Percentiles rank a stretch among this genome's conserved stretches.
phyloP scores from a whole-genome alignment of 2,888 invertebrate genomes.

The Lucinisca nassula region DNA sequence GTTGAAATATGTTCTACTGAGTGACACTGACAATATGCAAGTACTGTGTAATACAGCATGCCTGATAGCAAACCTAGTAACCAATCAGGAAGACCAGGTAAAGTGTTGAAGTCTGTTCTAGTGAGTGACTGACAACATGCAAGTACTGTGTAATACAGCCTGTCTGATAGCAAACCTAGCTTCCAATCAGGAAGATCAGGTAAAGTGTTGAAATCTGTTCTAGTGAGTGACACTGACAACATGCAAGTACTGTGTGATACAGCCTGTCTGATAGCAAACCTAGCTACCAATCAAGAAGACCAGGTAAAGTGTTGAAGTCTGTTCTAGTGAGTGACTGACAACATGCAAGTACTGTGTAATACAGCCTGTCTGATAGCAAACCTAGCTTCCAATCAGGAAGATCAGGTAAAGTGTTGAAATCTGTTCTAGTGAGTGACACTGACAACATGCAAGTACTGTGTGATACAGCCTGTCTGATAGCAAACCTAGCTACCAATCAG shows the following conservation, averaged over 20 bases:
- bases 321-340: no score
- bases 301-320: no score
- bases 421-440: constrained; percentile 26
- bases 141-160: neutral
- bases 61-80: neutral
- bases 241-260: constrained; percentile 81
- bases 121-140: no score
- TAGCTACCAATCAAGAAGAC: constrained; percentile 80
- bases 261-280: constrained; percentile 83
- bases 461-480: constrained; percentile 82
- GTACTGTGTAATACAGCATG: constrained; percentile 63
- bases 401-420: no score
- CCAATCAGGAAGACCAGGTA: neutral
- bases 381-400: no score
- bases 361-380: no score
- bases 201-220: no score
- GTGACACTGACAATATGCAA: constrained; percentile 77
- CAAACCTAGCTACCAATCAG: constrained; percentile 80
- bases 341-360: no score
- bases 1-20: no score
- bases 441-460: constrained; percentile 78
- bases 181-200: no score
- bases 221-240: no score
- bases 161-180: neutral
- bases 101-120: no score